phyloP scores from a whole-genome alignment of 2,888 invertebrate species.

The Noctua pronuba region DNA sequence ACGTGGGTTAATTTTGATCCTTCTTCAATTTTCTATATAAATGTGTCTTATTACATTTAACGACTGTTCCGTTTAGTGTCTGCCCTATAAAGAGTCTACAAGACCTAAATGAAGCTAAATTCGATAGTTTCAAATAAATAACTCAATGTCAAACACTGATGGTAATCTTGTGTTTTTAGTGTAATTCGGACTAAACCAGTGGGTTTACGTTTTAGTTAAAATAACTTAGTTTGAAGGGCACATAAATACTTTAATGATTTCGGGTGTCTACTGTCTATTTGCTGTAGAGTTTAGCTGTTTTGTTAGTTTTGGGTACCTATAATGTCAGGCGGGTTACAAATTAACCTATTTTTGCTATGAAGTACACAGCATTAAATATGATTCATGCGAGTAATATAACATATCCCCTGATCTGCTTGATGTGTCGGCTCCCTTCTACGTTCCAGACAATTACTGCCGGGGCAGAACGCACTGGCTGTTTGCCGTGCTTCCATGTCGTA shows the following conservation, averaged over 20 bases:
- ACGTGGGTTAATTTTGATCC: no score
- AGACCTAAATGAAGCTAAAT: neutral
- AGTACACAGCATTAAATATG: neutral
- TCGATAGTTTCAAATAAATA: constrained; percentile 23
- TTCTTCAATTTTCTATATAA: neutral
- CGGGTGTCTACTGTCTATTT: constrained; percentile 20
- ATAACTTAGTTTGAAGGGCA: constrained; percentile 28
- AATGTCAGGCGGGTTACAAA: neutral
- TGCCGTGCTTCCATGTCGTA: no score
- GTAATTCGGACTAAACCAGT: constrained; percentile 18
- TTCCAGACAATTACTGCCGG: no score
- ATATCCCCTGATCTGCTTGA: no score
- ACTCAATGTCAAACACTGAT: constrained; percentile 36
- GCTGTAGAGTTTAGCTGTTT: constrained; percentile 11
- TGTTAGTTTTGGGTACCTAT: constrained; percentile 16
- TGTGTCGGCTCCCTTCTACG: no score
- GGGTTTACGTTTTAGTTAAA: constrained; percentile 23
- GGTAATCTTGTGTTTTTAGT: constrained; percentile 31
- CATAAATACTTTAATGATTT: constrained; percentile 35
- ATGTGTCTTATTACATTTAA: neutral
- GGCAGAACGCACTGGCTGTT: no score
- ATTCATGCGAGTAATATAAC: neutral
- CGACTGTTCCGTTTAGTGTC: constrained; percentile 1
- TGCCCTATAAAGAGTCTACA: neutral
- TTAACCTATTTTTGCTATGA: neutral